Conservation (phyloP, 2,888 invertebrate species). For the Neocrepidodera transversa region DNA sequence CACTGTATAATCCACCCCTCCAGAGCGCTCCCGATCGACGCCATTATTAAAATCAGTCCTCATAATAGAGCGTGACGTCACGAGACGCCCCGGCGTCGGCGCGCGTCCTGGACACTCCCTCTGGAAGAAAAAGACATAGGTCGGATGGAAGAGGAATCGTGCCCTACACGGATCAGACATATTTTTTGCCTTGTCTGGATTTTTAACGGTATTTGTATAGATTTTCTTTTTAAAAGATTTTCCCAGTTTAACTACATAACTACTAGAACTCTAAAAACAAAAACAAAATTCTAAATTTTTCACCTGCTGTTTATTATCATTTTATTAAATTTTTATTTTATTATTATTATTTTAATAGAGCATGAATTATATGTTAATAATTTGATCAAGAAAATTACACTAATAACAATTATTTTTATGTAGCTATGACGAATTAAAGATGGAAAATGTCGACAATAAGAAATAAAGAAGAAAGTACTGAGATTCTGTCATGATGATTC, state of each 20-base stretch:
- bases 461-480: too few species aligned
- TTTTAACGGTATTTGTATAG: slow-evolving; percentile 7
- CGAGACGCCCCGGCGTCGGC: slow-evolving; percentile 58
- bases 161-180: slow-evolving; percentile 15
- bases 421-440: too few species aligned
- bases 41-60: slow-evolving; percentile 63
- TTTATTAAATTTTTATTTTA: too few species aligned
- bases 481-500: too few species aligned
- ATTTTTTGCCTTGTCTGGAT: slow-evolving; percentile 14
- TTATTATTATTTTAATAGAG: too few species aligned
- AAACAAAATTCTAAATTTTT: too few species aligned
- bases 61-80: slow-evolving; percentile 62
- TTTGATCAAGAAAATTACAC: too few species aligned
- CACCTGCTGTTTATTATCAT: too few species aligned
- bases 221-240: slow-evolving; percentile 9
- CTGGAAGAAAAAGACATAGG: slow-evolving; percentile 34
- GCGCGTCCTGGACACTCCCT: slow-evolving; percentile 55
- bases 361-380: too few species aligned
- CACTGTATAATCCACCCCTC: slow-evolving; percentile 41
- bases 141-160: slow-evolving; percentile 14
- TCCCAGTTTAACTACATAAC: not conserved
- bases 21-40: slow-evolving; percentile 51
- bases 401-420: too few species aligned
- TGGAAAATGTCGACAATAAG: too few species aligned
- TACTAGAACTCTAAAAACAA: too few species aligned